phyloP scores from a whole-genome alignment of 2,113 vertebrate species.

The Dendropsophus ebraccatus region DNA sequence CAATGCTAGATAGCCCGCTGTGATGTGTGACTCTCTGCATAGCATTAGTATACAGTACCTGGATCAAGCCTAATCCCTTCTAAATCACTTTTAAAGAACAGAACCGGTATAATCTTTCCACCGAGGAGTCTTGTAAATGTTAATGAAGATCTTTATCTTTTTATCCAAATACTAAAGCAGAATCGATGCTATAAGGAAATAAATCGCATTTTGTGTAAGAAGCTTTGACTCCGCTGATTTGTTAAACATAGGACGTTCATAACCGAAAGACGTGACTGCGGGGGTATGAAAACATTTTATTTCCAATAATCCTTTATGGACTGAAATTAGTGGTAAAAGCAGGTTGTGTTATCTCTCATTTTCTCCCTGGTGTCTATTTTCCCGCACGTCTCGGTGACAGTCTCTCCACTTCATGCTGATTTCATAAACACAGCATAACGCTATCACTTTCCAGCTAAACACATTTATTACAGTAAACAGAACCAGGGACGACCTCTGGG shows the following conservation, averaged over 20 bases:
- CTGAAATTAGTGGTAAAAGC: slow-evolving; percentile 21
- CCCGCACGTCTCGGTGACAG: background rate
- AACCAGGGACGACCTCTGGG: slow-evolving; percentile 11
- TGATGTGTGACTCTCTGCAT: slow-evolving; percentile 26
- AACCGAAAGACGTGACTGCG: slow-evolving; percentile 11
- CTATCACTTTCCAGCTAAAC: slow-evolving; percentile 18
- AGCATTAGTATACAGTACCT: slow-evolving; percentile 10
- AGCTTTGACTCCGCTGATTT: background rate
- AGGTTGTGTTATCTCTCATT: slow-evolving; percentile 10
- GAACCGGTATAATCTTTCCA: slow-evolving; percentile 11
- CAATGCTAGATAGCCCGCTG: slow-evolving; percentile 19
- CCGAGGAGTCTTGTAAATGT: slow-evolving; percentile 25
- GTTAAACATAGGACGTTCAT: background rate
- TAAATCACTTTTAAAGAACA: slow-evolving; percentile 24
- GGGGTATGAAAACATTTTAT: slow-evolving; percentile 17
- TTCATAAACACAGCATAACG: background rate
- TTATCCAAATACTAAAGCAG: slow-evolving; percentile 1
- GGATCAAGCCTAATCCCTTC: slow-evolving; percentile 28
- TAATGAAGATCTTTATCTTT: slow-evolving; percentile 41
- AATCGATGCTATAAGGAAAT: slow-evolving; percentile 16
- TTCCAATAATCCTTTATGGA: slow-evolving; percentile 20
- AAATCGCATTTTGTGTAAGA: slow-evolving; percentile 30
- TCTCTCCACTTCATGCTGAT: background rate
- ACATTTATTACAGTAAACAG: slow-evolving; percentile 26
- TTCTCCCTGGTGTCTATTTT: slow-evolving; percentile 22